phyloP scores from a whole-genome alignment of 2,797 vertebrate species.

The Meriones psammophilus region DNA sequence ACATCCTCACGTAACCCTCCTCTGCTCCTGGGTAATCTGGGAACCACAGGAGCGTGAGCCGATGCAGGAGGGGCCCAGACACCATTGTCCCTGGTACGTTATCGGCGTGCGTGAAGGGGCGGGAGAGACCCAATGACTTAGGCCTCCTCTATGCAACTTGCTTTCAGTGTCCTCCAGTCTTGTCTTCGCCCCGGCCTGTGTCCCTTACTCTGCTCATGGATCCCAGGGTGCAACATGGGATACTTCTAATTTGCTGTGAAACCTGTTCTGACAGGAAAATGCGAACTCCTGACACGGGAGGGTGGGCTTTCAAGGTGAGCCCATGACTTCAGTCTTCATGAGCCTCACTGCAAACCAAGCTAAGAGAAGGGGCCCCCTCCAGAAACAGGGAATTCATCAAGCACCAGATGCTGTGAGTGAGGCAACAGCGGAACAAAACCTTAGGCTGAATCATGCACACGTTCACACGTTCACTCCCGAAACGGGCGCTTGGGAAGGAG shows the following conservation, averaged over 20 bases:
- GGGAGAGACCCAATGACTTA: too few species aligned
- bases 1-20: background rate
- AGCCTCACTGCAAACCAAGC: rapidly evolving
- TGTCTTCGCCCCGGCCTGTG: too few species aligned
- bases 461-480: rapidly evolving
- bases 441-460: rapidly evolving
- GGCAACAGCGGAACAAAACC: background rate
- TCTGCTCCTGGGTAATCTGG: background rate
- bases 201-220: background rate
- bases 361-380: rapidly evolving
- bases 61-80: rapidly evolving
- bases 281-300: rapidly evolving
- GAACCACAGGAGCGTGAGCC: too few species aligned
- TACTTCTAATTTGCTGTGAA: background rate
- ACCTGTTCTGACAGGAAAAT: background rate
- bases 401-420: background rate
- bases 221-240: background rate
- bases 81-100: background rate
- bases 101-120: rapidly evolving
- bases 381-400: background rate
- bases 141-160: background rate
- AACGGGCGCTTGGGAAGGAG: background rate
- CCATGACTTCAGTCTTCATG: rapidly evolving
- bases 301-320: rapidly evolving
- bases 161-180: background rate